A percentile compares a stretch with the other conserved stretches of the same genome.
Conservation (phyloP, 2,113 vertebrate species). For the Ailuropoda melanoleuca region DNA sequence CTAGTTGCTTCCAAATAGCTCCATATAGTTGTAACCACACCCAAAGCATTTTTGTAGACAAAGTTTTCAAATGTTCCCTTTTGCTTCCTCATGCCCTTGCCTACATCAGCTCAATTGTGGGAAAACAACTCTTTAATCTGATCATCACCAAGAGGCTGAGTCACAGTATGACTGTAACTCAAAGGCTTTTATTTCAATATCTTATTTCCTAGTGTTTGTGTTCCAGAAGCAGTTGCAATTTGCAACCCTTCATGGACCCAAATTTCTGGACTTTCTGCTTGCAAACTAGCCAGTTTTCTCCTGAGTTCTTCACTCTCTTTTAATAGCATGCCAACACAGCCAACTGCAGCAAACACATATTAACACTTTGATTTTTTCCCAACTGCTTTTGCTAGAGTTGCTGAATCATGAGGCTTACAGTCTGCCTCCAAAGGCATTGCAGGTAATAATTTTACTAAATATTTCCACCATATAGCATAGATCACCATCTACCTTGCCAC, state of each 20-base stretch:
- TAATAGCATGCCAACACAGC: neutral
- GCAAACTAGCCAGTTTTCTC: neutral
- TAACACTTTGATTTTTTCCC: neutral
- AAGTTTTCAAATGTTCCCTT: neutral
- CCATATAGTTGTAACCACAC: neutral
- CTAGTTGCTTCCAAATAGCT: neutral
- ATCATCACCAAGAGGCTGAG: neutral
- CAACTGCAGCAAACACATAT: neutral
- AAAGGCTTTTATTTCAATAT: neutral
- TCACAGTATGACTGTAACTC: neutral
- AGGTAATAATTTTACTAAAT: neutral
- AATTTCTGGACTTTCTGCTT: neutral
- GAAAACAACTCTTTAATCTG: neutral
- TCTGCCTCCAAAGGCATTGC: neutral
- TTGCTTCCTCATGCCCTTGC: neutral
- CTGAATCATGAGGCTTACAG: neutral
- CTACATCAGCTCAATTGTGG: neutral
- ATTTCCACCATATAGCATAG: neutral
- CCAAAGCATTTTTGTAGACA: neutral
- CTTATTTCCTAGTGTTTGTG: neutral
- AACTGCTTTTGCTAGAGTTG: neutral
- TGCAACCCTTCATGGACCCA: neutral
- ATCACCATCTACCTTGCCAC: neutral
- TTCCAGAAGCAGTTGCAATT: neutral
- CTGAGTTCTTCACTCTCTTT: neutral